Base-by-base conservation (phyloP, 2,797 vertebrate genomes). In the Tauraco hartlaubi region DNA sequence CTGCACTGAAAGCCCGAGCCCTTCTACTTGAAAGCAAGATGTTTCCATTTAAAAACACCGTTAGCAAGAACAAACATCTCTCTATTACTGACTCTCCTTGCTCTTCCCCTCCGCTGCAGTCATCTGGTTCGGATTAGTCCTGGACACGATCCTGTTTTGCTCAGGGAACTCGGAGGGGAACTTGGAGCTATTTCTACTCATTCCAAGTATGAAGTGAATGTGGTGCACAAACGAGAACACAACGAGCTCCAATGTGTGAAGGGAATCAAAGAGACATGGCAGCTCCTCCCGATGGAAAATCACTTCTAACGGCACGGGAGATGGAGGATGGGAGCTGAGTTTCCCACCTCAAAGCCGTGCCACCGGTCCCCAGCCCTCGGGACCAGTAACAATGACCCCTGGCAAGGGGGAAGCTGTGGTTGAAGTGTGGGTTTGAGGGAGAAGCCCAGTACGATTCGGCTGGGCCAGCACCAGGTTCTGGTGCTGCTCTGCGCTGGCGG, bases 111-210 rank as follows among this genome's bases (percentile, higher is more conserved):
- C 61, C 7, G 1, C 46, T 33, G 63, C 69, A 20, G 4, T 28
- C 97, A 97, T 94, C 97, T 97, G 97, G 43, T 95, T 96, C 68
- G 18, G 69, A 93, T 97, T 96, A 97, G 64, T 18, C 72, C 71
- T 82, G 93, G 92, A 91, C 41, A 48, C 41, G 85, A 62, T 94
- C 96, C 94, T 54, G 1, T 5, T 77, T 44, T 74, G 84, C 51
- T 41, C 78, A 31, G 82, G 67, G 89, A 95, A 43, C 71, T 16
- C 66, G 87, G 91, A 94, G 92, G 90, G 41, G 92, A 76, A 28
- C 54, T 15, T 16, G 62, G 86, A 93, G 74, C 68, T 22, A 5
- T 49, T 93, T 90, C 58, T 8, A 20, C 86, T 92, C 56, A 4
- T 81, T 54, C 43, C 86, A 63, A 90, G 69, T 25, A 62, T 46